These are phyloP conservation scores for Pseudomyrmex flavicornis DNA, from an alignment of 1,140 invertebrate species.

Conservation along the genomic window DNA sequence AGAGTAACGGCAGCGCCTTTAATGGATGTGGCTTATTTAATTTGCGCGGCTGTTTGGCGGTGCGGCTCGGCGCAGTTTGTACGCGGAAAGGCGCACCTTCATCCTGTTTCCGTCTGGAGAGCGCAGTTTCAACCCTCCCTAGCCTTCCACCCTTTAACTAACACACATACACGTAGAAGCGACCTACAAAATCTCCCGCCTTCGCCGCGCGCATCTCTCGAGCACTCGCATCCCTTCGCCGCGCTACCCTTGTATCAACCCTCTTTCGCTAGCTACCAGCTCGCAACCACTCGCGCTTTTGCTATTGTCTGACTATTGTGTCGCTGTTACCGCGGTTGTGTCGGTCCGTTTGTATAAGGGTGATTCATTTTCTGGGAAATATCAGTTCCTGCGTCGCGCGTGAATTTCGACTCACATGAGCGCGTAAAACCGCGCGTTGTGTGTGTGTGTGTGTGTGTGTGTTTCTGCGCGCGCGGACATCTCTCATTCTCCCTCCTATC, in stretches of 20 bases:
- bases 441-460: neutral
- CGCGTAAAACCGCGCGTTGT: slow-evolving; percentile 69
- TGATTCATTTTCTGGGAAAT: slow-evolving; percentile 84
- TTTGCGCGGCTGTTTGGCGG: slow-evolving; percentile 55
- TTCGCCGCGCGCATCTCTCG: slow-evolving; percentile 63
- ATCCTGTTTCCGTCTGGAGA: slow-evolving; percentile 61
- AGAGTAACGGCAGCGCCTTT: slow-evolving; percentile 34
- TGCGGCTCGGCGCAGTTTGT: slow-evolving; percentile 52
- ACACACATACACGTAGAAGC: neutral
- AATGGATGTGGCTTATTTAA: slow-evolving; percentile 65
- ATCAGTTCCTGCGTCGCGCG: slow-evolving; percentile 80
- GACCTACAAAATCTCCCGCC: slow-evolving; percentile 57
- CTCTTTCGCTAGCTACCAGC: slow-evolving; percentile 66
- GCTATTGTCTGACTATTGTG: slow-evolving; percentile 83
- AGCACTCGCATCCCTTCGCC: slow-evolving; percentile 57
- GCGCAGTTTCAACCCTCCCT: slow-evolving; percentile 53
- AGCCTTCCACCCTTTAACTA: neutral
- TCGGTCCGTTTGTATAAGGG: slow-evolving; percentile 79
- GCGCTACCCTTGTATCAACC: slow-evolving; percentile 43
- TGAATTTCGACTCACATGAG: slow-evolving; percentile 76
- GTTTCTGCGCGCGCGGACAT: too few relatives aligned
- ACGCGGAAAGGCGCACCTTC: slow-evolving; percentile 64
- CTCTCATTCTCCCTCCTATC: neutral
- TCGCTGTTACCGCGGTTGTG: slow-evolving; percentile 78
- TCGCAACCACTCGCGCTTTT: slow-evolving; percentile 70